Conservation (phyloP, 2,797 vertebrate genomes). For the Podarcis siculus region DNA sequence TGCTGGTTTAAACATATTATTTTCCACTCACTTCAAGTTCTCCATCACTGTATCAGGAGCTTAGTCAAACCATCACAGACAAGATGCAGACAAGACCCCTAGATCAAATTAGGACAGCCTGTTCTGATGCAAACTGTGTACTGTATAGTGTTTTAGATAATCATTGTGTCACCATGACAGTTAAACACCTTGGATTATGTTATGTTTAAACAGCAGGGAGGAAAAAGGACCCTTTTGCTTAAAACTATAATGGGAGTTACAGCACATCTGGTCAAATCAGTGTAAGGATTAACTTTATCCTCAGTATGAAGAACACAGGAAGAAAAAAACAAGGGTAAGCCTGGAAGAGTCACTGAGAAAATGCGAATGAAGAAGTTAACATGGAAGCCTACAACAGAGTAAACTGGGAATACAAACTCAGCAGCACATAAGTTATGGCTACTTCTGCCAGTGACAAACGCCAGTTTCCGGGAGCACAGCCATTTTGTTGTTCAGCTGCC, state of each 20-base stretch:
- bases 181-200: not conserved
- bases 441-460: not conserved
- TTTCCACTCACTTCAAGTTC: not conserved
- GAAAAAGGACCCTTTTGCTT: not conserved
- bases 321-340: not conserved
- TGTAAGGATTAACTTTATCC: constrained; percentile 1
- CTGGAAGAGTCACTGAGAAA: not conserved
- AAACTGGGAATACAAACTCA: not conserved
- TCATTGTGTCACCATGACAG: not conserved
- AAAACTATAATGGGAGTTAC: not conserved
- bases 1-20: not conserved
- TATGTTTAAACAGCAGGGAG: not conserved
- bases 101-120: not conserved
- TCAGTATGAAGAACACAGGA: not conserved
- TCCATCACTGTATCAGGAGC: not conserved
- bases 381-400: not conserved
- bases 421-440: not conserved
- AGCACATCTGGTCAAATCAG: not conserved
- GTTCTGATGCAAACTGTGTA: not conserved
- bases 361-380: not conserved
- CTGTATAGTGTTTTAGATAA: not conserved
- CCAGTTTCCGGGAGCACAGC: not conserved
- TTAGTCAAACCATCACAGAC: not conserved
- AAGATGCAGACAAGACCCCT: not conserved
- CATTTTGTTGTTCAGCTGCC: not conserved